Evolutionary conservation across 2,113 vertebrate genomes (phyloP).

Genomic region (Nothocercus nigrocapillus): DNA sequence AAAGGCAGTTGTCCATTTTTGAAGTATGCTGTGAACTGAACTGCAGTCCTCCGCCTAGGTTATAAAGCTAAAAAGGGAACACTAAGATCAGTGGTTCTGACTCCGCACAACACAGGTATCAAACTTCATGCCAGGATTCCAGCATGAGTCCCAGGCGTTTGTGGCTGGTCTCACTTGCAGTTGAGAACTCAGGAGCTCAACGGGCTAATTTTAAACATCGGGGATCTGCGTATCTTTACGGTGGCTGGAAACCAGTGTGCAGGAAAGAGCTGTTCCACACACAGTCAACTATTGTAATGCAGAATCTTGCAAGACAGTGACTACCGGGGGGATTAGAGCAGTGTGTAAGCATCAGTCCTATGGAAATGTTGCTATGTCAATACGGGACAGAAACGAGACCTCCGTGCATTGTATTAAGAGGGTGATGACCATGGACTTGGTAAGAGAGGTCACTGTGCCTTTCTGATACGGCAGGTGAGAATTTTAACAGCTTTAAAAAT

Average conservation of each 20-base stretch:
- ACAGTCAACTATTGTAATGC: fast-evolving
- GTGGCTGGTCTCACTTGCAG: neutral
- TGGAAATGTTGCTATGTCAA: neutral
- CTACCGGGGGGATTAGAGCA: fast-evolving
- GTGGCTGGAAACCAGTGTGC: neutral
- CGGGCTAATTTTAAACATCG: neutral
- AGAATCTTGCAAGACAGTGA: neutral
- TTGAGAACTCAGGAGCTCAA: neutral
- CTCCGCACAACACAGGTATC: neutral
- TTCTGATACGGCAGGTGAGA: fast-evolving
- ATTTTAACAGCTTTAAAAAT: neutral
- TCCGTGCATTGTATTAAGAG: neutral
- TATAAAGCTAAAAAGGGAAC: neutral
- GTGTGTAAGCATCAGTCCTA: neutral
- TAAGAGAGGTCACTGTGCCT: neutral
- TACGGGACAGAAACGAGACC: neutral
- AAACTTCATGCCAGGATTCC: fast-evolving
- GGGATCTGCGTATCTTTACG: neutral
- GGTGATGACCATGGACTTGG: neutral
- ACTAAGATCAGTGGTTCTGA: neutral
- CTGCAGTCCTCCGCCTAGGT: neutral
- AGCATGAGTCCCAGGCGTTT: neutral
- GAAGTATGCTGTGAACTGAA: neutral
- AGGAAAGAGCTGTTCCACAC: neutral
- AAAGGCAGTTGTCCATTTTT: neutral